Percentiles rank a stretch among this genome's conserved stretches.
phyloP scores from a whole-genome alignment of 2,888 invertebrate genomes.

The Xiphydria camelus region DNA sequence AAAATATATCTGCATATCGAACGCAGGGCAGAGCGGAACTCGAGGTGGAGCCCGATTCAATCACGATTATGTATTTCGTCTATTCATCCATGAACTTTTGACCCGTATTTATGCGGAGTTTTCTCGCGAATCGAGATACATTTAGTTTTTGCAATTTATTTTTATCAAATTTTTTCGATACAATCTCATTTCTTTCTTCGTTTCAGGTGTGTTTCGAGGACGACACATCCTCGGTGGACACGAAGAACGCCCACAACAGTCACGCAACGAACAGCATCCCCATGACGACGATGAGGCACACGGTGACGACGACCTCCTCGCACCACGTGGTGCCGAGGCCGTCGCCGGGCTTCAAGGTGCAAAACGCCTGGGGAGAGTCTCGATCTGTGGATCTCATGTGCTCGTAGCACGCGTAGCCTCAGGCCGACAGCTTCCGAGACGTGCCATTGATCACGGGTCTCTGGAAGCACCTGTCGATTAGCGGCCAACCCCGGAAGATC shows the following conservation, averaged over 20 bases:
- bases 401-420: slow-evolving; percentile 49
- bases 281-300: slow-evolving; percentile 44
- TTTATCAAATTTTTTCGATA: too few relatives aligned
- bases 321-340: slow-evolving; percentile 44
- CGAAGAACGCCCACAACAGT: slow-evolving; percentile 19
- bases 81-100: too few relatives aligned
- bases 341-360: slow-evolving; percentile 40
- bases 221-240: slow-evolving; percentile 27
- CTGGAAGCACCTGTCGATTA: slow-evolving; percentile 47
- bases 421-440: slow-evolving; percentile 48
- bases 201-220: slow-evolving; percentile 51
- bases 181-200: neutral
- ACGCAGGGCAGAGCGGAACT: too few relatives aligned
- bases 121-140: too few relatives aligned
- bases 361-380: slow-evolving; percentile 49
- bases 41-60: too few relatives aligned
- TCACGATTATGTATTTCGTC: too few relatives aligned
- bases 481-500: slow-evolving; percentile 21
- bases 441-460: slow-evolving; percentile 50
- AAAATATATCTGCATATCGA: too few relatives aligned
- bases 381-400: slow-evolving; percentile 47
- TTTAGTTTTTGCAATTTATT: too few relatives aligned
- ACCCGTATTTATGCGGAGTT: too few relatives aligned
- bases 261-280: slow-evolving; percentile 35
- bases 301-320: slow-evolving; percentile 29